Evolutionary conservation across 2,113 vertebrate species (phyloP), one percentile per base, ranked within the genome.

Genomic region (Ellobius talpinus): DNA sequence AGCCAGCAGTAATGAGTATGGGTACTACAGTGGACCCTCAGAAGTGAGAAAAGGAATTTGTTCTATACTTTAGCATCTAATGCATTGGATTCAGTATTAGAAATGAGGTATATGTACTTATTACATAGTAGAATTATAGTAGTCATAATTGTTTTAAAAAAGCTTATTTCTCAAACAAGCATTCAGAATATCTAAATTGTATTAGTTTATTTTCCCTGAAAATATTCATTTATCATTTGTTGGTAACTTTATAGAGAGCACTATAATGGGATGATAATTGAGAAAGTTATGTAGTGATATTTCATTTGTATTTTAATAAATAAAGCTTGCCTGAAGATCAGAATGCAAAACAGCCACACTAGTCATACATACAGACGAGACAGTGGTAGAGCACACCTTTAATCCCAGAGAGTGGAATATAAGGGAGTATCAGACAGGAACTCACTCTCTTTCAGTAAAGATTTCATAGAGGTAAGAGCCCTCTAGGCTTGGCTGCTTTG

Each of bases 131-230:
- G 45, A 89, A 63, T 90, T 89, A 81, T 87, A 85, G 17, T 91
- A 45, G 55, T 94, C 88, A 47, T 91, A 86, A 45, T 96, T 77
- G n/a, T 31, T 78, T 11, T 79, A 66, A 82, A n/a, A 91, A 63
- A 61, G 17, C 39, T 33, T 17, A 26, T 90, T 91, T 95, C 61
- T 58, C 4, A 45, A 87, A 92, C 89, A 70, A 91, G 81, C n/a
- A 55, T 79, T 78, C 5, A 95, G 29, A n/a, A 39, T 42, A 73
- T 78, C 89, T 93, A 61, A 88, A 74, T 84, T 63, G 45, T 90
- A 36, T 87, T 78, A 36, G 29, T 93, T 92, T 47, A 45, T 94
- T 95, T 94, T 94, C 39, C 21, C 47, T 92, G 74, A 96, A 61
- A 93, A 45, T 70, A 77, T 11, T 39, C 26, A 50, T 78, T 93